Evolutionary conservation across 2,113 vertebrate genomes (phyloP).

Genomic region (Pangasianodon gigas): DNA sequence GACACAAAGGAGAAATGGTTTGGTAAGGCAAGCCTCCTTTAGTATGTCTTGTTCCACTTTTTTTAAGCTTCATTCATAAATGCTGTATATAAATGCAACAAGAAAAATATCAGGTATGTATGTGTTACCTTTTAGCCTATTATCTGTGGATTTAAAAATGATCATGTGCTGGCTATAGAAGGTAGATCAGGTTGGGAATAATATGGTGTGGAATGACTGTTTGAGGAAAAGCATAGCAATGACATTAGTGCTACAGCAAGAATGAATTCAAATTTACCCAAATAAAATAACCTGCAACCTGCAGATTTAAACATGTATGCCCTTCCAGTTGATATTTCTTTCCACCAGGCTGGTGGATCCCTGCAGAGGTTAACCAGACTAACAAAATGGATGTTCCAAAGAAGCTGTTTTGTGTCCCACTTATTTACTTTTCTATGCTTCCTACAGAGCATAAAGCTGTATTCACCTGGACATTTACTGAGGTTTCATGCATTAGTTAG

Average conservation of each 20-base stretch:
- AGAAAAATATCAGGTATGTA: neutral
- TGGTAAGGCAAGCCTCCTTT: constrained; percentile 15
- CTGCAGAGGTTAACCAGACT: neutral
- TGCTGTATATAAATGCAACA: neutral
- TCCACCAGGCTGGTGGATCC: neutral
- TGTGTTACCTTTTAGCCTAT: neutral
- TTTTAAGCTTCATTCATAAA: constrained; percentile 13
- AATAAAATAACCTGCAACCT: neutral
- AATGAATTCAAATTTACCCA: neutral
- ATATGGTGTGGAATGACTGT: neutral
- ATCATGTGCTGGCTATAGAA: neutral
- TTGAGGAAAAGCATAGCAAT: neutral
- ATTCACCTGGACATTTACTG: constrained; percentile 1
- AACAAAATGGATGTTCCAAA: constrained; percentile 12
- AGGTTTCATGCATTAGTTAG: constrained; percentile 7
- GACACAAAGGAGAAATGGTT: constrained; percentile 41
- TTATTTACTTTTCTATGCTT: constrained; percentile 25
- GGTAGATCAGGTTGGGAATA: neutral
- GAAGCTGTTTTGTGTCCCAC: constrained; percentile 19
- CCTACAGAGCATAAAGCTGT: neutral
- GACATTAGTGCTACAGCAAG: neutral
- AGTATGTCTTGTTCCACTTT: neutral
- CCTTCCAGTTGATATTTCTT: neutral
- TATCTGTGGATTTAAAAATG: neutral
- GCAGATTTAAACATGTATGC: neutral